Evolutionary conservation across 2,888 invertebrate species (phyloP), one percentile per base, ranked within the genome.

Genomic region (Ochropleura plecta): DNA sequence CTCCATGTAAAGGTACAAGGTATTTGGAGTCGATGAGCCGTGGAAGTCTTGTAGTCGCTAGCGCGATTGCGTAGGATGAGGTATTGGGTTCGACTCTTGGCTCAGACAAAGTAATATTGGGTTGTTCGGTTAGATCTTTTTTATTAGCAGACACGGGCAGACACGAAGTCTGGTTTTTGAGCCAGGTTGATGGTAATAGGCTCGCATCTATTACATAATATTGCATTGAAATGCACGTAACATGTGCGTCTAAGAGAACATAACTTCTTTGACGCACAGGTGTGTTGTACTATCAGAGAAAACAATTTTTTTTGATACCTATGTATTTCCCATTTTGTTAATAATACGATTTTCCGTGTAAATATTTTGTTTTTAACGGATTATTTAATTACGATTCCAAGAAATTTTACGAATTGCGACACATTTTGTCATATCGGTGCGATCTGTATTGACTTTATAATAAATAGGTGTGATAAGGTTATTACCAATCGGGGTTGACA

Each of bases 401-500:
- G 81, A 82, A 84, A 16, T 55, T 42, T n/a, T 7, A 12, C 6
- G 4, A 51, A 55, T 48, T 64, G 46, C 51, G 59, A 55, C 49
- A 62, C 67, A 46, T 51, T 68, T 18, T n/a, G 51, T 42, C 55
- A 40, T 79, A 81, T 82, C 76, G 51, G 42, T 9, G n/a, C 20
- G 49, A 84, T 76, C 55, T 84, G 30, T 63, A 72, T 80, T 60
- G 48, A 70, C 20, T 78, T 73, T 44, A 63, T 66, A 42, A 63
- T 66, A 42, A 74, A 57, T 60, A 81, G 57, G 46, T 59, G 30
- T 51, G 65, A 73, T 75, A 76, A 78, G 20, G 18, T 76, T 87
- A 78, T 81, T 88, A 96, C 96, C 96, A 96, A 72, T 96, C 95
- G 10, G 96, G 96, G 72, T 96, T 94, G 7, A 96, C 90, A 2